A percentile compares a stretch with the other conserved stretches of the same genome.
Conservation (phyloP, 2,797 vertebrate species). For the Bradypodion ventrale region DNA sequence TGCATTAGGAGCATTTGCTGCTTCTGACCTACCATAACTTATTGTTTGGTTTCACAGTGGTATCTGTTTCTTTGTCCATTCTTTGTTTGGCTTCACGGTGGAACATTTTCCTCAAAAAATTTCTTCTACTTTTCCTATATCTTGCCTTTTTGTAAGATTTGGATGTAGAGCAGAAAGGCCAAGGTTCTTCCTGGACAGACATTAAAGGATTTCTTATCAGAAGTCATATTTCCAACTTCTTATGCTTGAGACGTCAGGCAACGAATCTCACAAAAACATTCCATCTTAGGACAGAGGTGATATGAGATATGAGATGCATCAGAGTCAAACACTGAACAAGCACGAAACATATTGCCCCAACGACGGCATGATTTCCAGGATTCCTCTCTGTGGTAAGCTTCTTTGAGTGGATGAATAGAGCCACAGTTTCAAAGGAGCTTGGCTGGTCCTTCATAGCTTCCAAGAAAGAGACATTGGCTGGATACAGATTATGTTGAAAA, state of each 20-base stretch:
- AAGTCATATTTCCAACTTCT: neutral
- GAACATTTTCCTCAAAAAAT: neutral
- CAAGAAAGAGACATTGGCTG: neutral
- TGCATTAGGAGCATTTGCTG: neutral
- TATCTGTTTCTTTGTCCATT: fast-evolving
- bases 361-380: neutral
- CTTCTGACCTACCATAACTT: slow-evolving; percentile 15
- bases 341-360: neutral
- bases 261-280: slow-evolving; percentile 14
- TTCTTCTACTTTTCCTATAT: neutral
- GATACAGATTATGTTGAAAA: neutral
- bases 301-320: neutral
- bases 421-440: neutral
- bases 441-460: neutral
- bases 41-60: neutral
- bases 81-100: neutral
- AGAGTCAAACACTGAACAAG: neutral
- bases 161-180: neutral
- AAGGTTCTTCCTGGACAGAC: slow-evolving; percentile 12
- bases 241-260: neutral
- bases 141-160: neutral
- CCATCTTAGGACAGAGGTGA: slow-evolving; percentile 1
- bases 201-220: slow-evolving; percentile 19
- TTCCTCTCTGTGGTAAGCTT: neutral
- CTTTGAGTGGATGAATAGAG: neutral